A percentile compares a stretch with the other conserved stretches of the same genome.
These are phyloP conservation scores for Pluvianellus socialis DNA, from an alignment of 2,113 vertebrate genomes.

Conservation along the genomic window DNA sequence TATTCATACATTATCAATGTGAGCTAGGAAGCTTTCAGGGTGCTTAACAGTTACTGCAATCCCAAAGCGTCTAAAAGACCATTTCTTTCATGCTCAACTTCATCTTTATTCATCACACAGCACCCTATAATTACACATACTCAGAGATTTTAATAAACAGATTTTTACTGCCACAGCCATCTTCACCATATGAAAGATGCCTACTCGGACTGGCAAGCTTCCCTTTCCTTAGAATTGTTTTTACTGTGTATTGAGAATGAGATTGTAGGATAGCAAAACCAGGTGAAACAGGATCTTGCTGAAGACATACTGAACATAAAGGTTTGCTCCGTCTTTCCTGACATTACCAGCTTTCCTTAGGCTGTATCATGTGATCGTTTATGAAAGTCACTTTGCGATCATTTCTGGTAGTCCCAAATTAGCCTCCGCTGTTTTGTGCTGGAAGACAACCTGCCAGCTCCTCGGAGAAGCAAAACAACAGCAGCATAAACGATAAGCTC, in stretches of 20 bases:
- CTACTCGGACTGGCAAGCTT: background rate
- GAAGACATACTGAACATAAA: background rate
- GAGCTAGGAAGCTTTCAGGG: background rate
- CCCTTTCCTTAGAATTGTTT: background rate
- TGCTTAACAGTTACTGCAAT: background rate
- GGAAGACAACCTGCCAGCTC: background rate
- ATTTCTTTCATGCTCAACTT: background rate
- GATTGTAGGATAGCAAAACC: background rate
- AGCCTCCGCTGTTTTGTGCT: background rate
- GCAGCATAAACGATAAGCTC: background rate
- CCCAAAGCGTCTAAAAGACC: background rate
- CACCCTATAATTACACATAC: background rate
- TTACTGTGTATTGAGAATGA: background rate
- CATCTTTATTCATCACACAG: background rate
- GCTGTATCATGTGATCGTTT: background rate
- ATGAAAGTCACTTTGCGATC: background rate
- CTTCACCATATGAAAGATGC: background rate
- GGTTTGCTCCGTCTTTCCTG: background rate
- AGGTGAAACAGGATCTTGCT: background rate
- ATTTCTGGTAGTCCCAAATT: background rate
- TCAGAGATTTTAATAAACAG: slow-evolving; percentile 4
- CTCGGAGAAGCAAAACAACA: background rate
- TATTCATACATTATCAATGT: background rate
- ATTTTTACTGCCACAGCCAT: slow-evolving; percentile 10
- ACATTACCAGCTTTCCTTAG: background rate